A percentile compares a stretch with the other conserved stretches of the same genome.
phyloP scores from a whole-genome alignment of 2,797 vertebrate genomes.

The Sandelia bainsii region DNA sequence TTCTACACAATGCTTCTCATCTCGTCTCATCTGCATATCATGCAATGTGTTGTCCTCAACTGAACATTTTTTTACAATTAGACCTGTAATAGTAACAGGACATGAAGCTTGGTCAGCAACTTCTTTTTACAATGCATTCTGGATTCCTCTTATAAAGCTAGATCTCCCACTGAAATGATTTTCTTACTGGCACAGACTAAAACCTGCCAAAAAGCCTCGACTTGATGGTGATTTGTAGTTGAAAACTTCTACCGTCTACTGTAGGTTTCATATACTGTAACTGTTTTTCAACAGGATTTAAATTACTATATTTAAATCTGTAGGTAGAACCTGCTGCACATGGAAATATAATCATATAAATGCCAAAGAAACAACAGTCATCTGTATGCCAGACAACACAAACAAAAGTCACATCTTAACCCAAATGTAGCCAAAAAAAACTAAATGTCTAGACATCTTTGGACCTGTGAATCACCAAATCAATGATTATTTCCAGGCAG shows the following conservation, averaged over 20 bases:
- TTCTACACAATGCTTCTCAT: too few species aligned
- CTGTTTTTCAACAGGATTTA: neutral
- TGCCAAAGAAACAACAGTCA: neutral
- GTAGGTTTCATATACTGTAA: neutral
- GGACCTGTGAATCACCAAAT: conserved; percentile 25
- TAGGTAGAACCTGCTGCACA: neutral
- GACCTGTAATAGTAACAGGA: too few species aligned
- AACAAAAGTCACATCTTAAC: neutral
- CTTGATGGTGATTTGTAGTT: neutral
- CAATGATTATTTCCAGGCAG: neutral
- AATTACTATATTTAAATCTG: conserved; percentile 31
- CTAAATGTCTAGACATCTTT: conserved; percentile 1
- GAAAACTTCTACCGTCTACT: neutral
- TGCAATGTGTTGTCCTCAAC: too few species aligned
- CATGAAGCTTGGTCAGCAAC: neutral
- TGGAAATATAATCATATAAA: conserved; percentile 15
- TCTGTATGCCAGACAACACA: neutral
- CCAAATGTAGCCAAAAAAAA: neutral
- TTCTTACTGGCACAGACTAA: neutral
- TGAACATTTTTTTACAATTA: too few species aligned
- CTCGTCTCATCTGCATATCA: too few species aligned
- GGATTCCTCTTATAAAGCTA: neutral
- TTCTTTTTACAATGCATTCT: neutral
- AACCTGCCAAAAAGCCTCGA: neutral
- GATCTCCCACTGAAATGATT: neutral